Evolutionary conservation across 1,140 invertebrate species (phyloP).

Genomic region (Stratiolaelaps scimitus): DNA sequence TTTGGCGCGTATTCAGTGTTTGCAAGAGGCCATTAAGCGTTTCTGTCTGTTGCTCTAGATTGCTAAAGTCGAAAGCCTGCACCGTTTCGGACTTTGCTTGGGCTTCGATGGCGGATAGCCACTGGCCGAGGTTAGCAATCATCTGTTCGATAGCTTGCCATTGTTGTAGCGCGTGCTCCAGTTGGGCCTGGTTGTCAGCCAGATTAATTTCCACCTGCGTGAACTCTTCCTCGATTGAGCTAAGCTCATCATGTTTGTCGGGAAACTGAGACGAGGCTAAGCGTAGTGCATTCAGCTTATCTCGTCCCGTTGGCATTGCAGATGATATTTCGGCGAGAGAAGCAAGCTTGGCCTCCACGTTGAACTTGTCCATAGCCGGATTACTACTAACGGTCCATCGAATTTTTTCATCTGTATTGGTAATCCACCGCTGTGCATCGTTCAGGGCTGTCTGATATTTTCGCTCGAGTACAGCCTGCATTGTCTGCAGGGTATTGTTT

Average conservation of each 20-base stretch:
- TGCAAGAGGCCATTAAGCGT: not conserved
- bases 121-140: constrained; percentile 15
- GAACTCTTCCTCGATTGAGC: constrained; percentile 14
- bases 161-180: constrained; percentile 35
- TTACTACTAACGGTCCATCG: constrained; percentile 58
- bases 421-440: constrained; percentile 62
- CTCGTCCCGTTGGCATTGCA: constrained; percentile 47
- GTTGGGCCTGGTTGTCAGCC: constrained; percentile 37
- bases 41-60: constrained; percentile 20
- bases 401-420: constrained; percentile 69
- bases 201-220: constrained; percentile 31
- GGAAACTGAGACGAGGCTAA: constrained; percentile 34
- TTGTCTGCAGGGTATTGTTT: constrained; percentile 21
- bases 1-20: constrained; percentile 18
- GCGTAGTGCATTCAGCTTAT: constrained; percentile 36
- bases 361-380: constrained; percentile 72
- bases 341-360: constrained; percentile 75
- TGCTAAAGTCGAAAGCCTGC: not conserved
- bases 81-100: constrained; percentile 22
- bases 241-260: constrained; percentile 13
- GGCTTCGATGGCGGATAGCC: constrained; percentile 10
- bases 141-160: constrained; percentile 25
- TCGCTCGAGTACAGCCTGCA: constrained; percentile 61
- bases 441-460: constrained; percentile 69
- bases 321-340: constrained; percentile 62